These are phyloP conservation scores for Paradisaea rubra DNA, from an alignment of 2,113 vertebrate species.

Conservation along the genomic window DNA sequence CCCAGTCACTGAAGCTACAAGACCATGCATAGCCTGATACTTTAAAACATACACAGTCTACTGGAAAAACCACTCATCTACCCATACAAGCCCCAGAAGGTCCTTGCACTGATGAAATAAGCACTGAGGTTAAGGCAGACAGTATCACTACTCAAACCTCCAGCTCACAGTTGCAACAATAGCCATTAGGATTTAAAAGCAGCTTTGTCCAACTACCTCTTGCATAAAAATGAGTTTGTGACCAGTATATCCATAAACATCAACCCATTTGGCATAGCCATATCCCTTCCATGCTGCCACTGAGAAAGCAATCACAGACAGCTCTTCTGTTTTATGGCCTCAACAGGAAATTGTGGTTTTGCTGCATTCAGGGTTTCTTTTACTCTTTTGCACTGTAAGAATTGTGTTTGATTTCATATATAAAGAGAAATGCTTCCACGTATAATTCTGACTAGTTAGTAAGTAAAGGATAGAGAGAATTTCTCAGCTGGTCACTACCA, in stretches of 20 bases:
- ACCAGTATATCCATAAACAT: neutral
- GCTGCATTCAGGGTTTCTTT: neutral
- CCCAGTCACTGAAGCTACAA: neutral
- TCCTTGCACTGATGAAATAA: neutral
- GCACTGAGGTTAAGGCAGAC: neutral
- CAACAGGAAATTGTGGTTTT: conserved; percentile 38
- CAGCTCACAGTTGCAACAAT: neutral
- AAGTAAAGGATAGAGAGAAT: neutral
- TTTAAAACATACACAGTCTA: neutral
- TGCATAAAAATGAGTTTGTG: neutral
- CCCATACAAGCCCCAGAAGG: neutral
- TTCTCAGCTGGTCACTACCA: neutral
- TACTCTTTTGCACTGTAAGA: neutral
- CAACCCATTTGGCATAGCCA: neutral
- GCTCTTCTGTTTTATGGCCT: conserved; percentile 1
- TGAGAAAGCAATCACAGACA: conserved; percentile 18
- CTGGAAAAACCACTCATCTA: neutral
- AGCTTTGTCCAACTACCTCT: neutral
- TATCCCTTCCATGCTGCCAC: neutral
- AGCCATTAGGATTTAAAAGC: neutral
- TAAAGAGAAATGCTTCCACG: neutral
- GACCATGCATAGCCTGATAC: neutral
- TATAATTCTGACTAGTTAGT: neutral
- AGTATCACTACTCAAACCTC: neutral
- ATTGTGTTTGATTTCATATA: neutral